Base-by-base conservation (phyloP, 1,140 invertebrate species). In the Achroia grisella region DNA sequence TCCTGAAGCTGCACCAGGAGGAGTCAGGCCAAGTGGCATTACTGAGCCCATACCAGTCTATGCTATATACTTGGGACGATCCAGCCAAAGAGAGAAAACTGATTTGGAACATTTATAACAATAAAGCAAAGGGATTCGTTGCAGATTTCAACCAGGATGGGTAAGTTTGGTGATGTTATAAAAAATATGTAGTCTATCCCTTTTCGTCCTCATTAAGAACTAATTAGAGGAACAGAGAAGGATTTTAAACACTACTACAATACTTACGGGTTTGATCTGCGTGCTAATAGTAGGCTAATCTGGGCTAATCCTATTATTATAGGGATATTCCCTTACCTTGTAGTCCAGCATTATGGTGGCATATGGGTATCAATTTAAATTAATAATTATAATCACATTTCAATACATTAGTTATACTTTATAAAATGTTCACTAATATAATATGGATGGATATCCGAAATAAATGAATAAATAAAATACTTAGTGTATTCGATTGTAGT, bases 21-120 rank as follows among this genome's bases (percentile, higher is more conserved):
- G 89, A 90, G 48, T 88, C 90, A 2, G 90, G 91, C 4, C 78
- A 78, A 36, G 93, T 94, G 10, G 92, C 91, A 0, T 71, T 95
- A 10, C 72, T 96, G 12, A 94, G 91, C 73, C 93, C 94, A 0
- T 90, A 92, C 61, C 92, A 95, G 66, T 91, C 92, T 31, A 79
- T 95, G 46, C 65, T 95, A 5, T 95, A 95, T 69, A 95, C 94
- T 0, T 96, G 94, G 94, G 94, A 96, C 67, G 93, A 96, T 80
- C 94, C 93, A 0, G 89, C 89, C 3, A 89, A 91, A 46, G 88
- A 91, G 14, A 86, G 93, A 44, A 87, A 89, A 42, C 84, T 96
- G 0, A 86, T 93, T 34, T 95, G 94, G 94, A 95, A 95, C 68
- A 89, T 94, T 9, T 95, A 95, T 66, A 94, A 93, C 52, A 91